Evolutionary conservation across 2,797 vertebrate genomes (phyloP).

Genomic region (Neosalanx taihuensis): DNA sequence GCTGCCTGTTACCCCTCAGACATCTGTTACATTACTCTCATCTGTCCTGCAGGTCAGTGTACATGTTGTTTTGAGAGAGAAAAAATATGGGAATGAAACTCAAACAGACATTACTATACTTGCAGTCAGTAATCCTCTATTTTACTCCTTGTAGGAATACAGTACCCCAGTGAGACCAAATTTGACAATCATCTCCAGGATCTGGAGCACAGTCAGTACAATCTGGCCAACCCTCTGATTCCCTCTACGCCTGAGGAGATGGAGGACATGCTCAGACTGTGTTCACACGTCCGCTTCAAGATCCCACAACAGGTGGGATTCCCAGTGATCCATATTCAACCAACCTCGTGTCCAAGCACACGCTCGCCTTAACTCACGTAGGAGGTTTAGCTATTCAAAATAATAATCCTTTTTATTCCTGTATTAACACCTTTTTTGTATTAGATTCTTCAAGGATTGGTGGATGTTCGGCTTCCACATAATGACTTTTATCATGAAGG

Average conservation of each 20-base stretch:
- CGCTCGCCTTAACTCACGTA: not conserved
- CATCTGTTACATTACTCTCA: slow-evolving; percentile 87
- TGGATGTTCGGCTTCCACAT: slow-evolving; percentile 91
- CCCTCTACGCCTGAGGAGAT: slow-evolving; percentile 91
- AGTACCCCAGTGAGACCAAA: slow-evolving; percentile 77
- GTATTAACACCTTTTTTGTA: slow-evolving; percentile 11
- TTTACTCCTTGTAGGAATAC: slow-evolving; percentile 73
- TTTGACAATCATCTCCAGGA: slow-evolving; percentile 83
- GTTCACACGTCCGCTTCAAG: slow-evolving; percentile 92
- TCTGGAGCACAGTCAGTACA: slow-evolving; percentile 69
- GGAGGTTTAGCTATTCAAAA: not conserved
- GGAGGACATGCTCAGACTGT: slow-evolving; percentile 94
- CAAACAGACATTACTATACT: not conserved
- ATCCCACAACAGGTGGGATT: slow-evolving; percentile 84
- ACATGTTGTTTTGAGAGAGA: not conserved
- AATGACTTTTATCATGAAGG: slow-evolving; percentile 91
- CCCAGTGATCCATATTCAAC: slow-evolving; percentile 13
- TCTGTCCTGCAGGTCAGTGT: slow-evolving; percentile 88
- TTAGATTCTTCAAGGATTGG: slow-evolving; percentile 93
- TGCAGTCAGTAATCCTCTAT: not conserved
- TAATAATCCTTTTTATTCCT: not conserved
- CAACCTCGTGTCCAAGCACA: not conserved
- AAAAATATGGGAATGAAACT: not conserved
- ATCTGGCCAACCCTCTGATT: slow-evolving; percentile 83
- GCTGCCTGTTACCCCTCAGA: slow-evolving; percentile 87